Evolutionary conservation across 1,140 invertebrate genomes (phyloP), one percentile per base, ranked within the genome.

Genomic region (honey bee (Apis mellifera)): DNA sequence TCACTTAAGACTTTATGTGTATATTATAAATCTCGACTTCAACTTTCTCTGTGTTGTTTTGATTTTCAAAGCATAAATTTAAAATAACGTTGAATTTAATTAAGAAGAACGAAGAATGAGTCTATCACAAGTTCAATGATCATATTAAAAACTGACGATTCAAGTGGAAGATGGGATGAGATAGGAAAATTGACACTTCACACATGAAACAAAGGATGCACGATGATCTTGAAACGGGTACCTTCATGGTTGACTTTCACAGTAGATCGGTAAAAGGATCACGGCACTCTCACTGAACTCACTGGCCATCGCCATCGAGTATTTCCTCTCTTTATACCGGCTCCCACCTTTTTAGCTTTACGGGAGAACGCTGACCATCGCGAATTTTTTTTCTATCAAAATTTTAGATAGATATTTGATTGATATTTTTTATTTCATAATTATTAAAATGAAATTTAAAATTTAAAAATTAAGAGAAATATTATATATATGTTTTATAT

Each of bases 231-330:
- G 72, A 50, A 23, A 55, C 75, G 55, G 68, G 83, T 92, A 92
- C 91, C 92, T 92, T 92, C 93, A 94, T 93, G 78, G 84, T 92
- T 89, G 85, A 90, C 90, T 90, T 91, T 91, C 90, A 86, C 91
- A 90, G 89, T 91, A 86, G 85, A 89, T 90, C 90, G 87, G 87
- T 85, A 89, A 90, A 93, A 93, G 89, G 86, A 86, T 88, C 91
- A 90, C 92, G 88, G 92, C 90, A 94, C 93, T 94, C 93, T 94
- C 93, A 94, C 93, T 94, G 86, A 92, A 93, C 91, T 89, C 88
- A 93, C 93, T 93, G 91, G 90, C 90, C 84, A 90, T 90, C 89
- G 74, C 87, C 87, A 89, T 84, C 78, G 83, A 85, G 82, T 91
- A 91, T 91, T 91, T 93, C 90, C 89, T 92, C 90, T 90, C 91